Evolutionary conservation across 2,113 vertebrate species (phyloP).

Genomic region (Gallinago undulata): DNA sequence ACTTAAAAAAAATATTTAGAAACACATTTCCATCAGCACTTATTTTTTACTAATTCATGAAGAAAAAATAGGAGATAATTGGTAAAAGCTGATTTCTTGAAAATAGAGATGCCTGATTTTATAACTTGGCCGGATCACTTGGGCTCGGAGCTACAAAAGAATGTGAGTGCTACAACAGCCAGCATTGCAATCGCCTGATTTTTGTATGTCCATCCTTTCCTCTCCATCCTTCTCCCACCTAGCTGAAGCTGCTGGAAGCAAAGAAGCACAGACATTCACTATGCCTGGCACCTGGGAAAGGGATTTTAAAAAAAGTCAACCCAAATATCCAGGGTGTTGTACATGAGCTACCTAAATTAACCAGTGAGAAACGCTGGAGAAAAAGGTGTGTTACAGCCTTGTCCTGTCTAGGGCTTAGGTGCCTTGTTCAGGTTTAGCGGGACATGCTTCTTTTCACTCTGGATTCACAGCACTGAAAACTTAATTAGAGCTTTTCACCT

Average conservation of each 20-base stretch:
- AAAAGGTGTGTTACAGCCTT: background rate
- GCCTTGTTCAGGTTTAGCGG: slow-evolving; percentile 13
- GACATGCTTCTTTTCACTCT: slow-evolving; percentile 1
- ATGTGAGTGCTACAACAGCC: background rate
- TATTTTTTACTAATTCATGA: background rate
- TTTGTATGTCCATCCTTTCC: background rate
- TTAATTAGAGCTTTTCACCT: slow-evolving; percentile 57
- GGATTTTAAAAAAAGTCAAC: background rate
- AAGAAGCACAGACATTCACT: background rate
- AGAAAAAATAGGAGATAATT: background rate
- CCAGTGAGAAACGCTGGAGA: background rate
- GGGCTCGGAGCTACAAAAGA: background rate
- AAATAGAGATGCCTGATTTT: background rate
- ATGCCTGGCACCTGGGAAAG: background rate
- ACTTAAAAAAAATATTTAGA: background rate
- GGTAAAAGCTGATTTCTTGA: background rate
- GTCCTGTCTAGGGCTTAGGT: background rate
- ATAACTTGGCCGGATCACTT: background rate
- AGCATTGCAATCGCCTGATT: background rate
- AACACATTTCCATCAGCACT: background rate
- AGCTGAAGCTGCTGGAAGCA: background rate
- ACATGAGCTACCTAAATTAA: background rate
- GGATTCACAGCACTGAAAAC: slow-evolving; percentile 32
- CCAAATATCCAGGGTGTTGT: background rate
- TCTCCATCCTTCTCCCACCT: background rate